Evolutionary conservation across 2,797 vertebrate species (phyloP).

Genomic region (Karalla daura): DNA sequence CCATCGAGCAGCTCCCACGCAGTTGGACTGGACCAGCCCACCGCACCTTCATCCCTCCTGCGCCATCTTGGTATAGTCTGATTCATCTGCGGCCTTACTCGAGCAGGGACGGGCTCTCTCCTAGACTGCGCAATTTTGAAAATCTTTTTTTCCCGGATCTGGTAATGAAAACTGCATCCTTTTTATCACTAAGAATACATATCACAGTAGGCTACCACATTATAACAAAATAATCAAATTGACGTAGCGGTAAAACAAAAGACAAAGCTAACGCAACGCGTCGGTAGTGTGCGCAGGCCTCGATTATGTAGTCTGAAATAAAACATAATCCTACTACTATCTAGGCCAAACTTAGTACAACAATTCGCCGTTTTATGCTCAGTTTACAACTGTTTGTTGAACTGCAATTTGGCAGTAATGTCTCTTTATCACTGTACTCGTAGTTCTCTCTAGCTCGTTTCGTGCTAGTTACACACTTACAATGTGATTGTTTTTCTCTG

Average conservation of each 20-base stretch:
- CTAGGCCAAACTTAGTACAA: no score
- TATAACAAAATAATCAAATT: not conserved
- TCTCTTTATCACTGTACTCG: not conserved
- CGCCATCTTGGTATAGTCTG: constrained; percentile 67
- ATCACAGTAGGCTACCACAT: not conserved
- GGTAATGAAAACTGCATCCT: constrained; percentile 62
- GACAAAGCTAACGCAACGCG: not conserved
- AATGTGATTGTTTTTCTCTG: constrained; percentile 45
- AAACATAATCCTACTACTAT: not conserved
- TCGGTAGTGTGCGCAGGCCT: constrained; percentile 43
- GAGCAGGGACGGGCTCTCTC: constrained; percentile 7
- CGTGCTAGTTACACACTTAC: constrained; percentile 53
- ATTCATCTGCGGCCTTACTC: constrained; percentile 3
- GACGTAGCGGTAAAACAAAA: not conserved
- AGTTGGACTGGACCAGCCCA: rapidly evolving
- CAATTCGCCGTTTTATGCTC: not conserved
- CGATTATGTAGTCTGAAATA: not conserved
- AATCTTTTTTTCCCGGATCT: constrained; percentile 45
- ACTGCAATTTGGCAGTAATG: not conserved
- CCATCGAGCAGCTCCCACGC: no score
- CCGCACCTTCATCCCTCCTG: not conserved
- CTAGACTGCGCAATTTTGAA: constrained; percentile 21
- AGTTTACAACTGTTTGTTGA: not conserved
- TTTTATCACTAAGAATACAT: not conserved
- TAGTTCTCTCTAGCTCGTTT: constrained; percentile 37